Base-by-base conservation (phyloP, 2,797 vertebrate species). In the Ciconia nigra region DNA sequence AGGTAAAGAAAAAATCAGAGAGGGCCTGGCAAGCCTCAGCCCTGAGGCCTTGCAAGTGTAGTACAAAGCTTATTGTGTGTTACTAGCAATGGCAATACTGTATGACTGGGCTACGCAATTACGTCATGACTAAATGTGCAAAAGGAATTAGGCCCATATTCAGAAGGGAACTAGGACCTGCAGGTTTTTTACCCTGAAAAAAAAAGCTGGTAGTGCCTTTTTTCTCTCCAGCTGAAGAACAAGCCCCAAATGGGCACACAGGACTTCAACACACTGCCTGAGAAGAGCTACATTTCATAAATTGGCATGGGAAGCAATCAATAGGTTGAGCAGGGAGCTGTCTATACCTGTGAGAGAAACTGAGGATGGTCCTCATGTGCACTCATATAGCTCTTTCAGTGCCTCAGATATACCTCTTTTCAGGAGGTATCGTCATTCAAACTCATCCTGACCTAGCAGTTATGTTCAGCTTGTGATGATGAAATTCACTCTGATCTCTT, bases 201-300 rank as follows among this genome's bases (percentile, higher is more conserved):
- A 59, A 18, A 11, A 83, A 59, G 31, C 2, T 82, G 10, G 10
- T 55, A 57, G 5, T 21, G 14, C 2, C 22, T 46, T 66, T 66
- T 33, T 35, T 28, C 3, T 67, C 17, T 89, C 22, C 24, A 73
- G 35, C 3, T 46, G 21, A 58, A 70, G 9, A 61, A n/a, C 8
- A 62, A 58, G 4, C 15, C 18, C 55, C 3, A 4, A 72, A 76
- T 10, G 4, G 22, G 8, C 25, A 35, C 1, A 4, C 1, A 19
- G 11, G 11, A 44, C 69, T 88, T 83, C 19, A 73, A 25, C 29
- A 57, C 5, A 4, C 7, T 88, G 11, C 39, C 29, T 74, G 39
- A 82, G 52, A 85, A 55, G 33, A 65, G 8, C n/a, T 69, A 7
- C 2, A 0, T 80, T 42, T 59, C 46, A 65, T 59, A 63, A 87